phyloP scores from a whole-genome alignment of 2,113 vertebrate species.

The Forbesichthys papilliferus region DNA sequence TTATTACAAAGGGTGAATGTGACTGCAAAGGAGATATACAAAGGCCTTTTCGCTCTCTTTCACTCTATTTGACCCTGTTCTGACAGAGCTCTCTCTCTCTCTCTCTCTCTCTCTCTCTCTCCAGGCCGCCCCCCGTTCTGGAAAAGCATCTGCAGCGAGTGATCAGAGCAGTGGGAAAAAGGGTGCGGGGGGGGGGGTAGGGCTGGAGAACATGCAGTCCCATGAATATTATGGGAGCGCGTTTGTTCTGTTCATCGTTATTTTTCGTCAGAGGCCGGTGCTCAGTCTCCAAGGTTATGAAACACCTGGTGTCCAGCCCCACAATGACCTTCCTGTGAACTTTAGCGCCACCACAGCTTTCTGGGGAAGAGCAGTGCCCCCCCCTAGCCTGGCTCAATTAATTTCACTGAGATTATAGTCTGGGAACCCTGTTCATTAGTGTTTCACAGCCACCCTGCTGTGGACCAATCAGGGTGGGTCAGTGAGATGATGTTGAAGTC shows the following conservation, averaged over 20 bases:
- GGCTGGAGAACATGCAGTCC: slow-evolving; percentile 39
- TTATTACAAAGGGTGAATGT: not conserved
- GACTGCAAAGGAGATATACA: slow-evolving; percentile 1
- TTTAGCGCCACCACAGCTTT: slow-evolving; percentile 24
- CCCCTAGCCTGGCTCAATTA: too few species aligned
- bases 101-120: too few species aligned
- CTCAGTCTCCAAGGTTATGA: slow-evolving; percentile 39
- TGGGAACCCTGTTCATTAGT: too few species aligned
- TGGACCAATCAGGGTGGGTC: too few species aligned
- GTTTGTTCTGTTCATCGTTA: slow-evolving; percentile 3
- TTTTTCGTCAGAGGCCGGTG: not conserved
- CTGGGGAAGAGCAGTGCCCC: not conserved
- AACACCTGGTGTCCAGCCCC: slow-evolving; percentile 42
- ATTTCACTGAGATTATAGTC: too few species aligned
- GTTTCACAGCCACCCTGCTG: too few species aligned
- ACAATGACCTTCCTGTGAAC: slow-evolving; percentile 54
- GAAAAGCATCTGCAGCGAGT: too few species aligned
- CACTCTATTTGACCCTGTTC: not conserved
- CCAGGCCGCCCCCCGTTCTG: too few species aligned
- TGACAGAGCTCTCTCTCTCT: not conserved
- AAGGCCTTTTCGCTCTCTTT: not conserved
- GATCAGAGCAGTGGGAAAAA: slow-evolving; percentile 30
- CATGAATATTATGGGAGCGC: slow-evolving; percentile 49
- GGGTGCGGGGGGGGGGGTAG: slow-evolving; percentile 14
- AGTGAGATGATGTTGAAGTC: too few species aligned